Conservation (phyloP, 1,140 invertebrate genomes). For the Hylaeus volcanicus region DNA sequence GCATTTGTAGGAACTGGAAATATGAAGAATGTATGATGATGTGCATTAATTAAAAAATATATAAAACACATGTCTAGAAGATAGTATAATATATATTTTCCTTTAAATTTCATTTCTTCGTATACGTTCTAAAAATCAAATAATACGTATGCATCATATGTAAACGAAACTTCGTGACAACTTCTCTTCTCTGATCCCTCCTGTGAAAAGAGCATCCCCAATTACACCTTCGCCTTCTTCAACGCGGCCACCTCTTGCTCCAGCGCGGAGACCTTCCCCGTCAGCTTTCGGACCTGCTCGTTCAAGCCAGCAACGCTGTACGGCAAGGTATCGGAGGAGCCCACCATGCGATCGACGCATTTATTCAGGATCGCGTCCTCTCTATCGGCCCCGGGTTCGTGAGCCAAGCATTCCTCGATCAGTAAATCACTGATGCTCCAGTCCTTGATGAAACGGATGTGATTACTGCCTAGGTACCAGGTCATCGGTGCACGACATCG, state of each 20-base stretch:
- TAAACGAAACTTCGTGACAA: no score
- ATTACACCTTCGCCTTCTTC: constrained; percentile 11
- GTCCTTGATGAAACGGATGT: constrained; percentile 32
- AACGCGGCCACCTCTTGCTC: neutral
- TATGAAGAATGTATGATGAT: no score
- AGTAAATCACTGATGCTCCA: constrained; percentile 28
- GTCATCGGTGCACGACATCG: constrained; percentile 41
- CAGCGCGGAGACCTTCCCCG: neutral
- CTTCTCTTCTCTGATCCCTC: no score
- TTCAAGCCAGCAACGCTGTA: neutral
- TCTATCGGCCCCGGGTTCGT: neutral
- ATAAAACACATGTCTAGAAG: no score
- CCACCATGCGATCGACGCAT: constrained; percentile 29
- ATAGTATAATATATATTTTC: no score
- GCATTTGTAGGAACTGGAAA: no score
- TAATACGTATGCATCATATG: no score
- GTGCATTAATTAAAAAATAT: no score
- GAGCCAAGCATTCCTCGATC: constrained; percentile 46
- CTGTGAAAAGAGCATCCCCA: neutral
- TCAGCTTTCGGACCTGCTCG: constrained; percentile 8
- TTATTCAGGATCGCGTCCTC: constrained; percentile 1
- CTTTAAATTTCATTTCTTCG: no score
- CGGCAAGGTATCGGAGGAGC: neutral
- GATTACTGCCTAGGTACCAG: constrained; percentile 19
- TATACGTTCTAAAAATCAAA: no score